Evolutionary conservation across 2,113 vertebrate species (phyloP), one percentile per base, ranked within the genome.

Genomic region (Phoenicopterus ruber): DNA sequence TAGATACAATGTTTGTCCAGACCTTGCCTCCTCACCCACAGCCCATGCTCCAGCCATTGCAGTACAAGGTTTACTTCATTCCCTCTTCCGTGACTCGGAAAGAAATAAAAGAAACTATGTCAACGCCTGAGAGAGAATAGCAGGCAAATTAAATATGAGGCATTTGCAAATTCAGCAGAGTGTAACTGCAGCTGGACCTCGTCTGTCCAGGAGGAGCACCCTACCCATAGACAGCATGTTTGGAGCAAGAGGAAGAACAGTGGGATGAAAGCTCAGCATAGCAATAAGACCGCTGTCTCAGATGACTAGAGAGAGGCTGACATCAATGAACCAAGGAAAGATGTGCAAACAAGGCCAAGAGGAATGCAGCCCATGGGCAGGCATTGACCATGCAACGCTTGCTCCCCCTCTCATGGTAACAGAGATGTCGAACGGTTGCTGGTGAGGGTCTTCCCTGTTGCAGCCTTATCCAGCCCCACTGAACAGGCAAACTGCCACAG

Each of bases 391-490:
- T 38, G 20, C 65, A 38, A 17, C 10, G 11, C 21, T 54, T 79
- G 10, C 26, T 52, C 24, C 17, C 13, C 12, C 29, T 65, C 2
- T 2, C 46, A 38, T 1, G 4, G 3, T 7, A 61, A 61, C 65
- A 65, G 44, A 38, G n/a, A 36, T 24, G 49, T 40, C 2, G 2
- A 58, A 32, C 13, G 50, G 13, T 34, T 61, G 46, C 18, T 24
- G 26, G 31, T 0, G 0, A 89, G 18, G 7, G 5, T 46, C 25
- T 90, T 61, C 29, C 40, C 14, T 4, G 0, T 9, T 42, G 29
- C 46, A 76, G n/a, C 34, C 34, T 38, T 46, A 31, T 14, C 44
- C 40, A 87, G 14, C 15, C n/a, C 44, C 4, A 1, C 46, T 31
- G 50, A 70, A 72, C 19, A 70, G 40, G 1, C 5, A 31, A 32